These are phyloP conservation scores for Aradophagus sp. DNA, from an alignment of 1,140 invertebrate genomes.

Conservation along the genomic window DNA sequence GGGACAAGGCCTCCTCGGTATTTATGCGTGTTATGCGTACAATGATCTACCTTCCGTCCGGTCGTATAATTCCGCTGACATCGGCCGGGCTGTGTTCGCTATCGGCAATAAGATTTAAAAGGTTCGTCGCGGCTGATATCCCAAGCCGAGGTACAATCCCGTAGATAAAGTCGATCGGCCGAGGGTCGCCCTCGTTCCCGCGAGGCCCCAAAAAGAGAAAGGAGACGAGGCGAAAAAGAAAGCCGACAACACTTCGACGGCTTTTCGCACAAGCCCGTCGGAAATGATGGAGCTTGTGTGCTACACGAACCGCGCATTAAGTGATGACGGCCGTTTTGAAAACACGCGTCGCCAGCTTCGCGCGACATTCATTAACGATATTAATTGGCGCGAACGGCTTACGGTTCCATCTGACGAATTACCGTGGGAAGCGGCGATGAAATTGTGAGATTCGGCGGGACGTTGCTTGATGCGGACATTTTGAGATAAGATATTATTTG, in stretches of 20 bases:
- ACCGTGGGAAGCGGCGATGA: too few relatives aligned
- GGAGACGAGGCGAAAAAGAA: too few relatives aligned
- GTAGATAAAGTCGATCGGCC: constrained; percentile 41
- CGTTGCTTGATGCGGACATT: too few relatives aligned
- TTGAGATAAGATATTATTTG: too few relatives aligned
- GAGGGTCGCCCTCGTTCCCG: constrained; percentile 21
- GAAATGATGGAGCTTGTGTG: constrained; percentile 16
- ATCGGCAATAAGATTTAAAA: constrained; percentile 47
- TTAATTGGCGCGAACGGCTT: too few relatives aligned
- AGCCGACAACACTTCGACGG: constrained; percentile 3
- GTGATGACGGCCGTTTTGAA: too few relatives aligned
- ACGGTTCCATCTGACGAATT: too few relatives aligned
- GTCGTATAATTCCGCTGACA: constrained; percentile 36
- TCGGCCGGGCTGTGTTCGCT: constrained; percentile 37
- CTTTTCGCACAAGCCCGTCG: constrained; percentile 16
- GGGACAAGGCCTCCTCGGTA: constrained; percentile 37
- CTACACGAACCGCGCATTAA: constrained; percentile 31
- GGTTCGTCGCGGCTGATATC: constrained; percentile 27
- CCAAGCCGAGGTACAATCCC: constrained; percentile 28
- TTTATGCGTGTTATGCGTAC: constrained; percentile 49
- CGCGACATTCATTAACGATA: too few relatives aligned
- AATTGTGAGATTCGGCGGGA: too few relatives aligned
- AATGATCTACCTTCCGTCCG: constrained; percentile 53
- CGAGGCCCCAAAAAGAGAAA: constrained; percentile 2
- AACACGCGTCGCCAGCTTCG: too few relatives aligned